These are phyloP conservation scores for Austrofundulus limnaeus DNA, from an alignment of 2,113 vertebrate species.

Conservation along the genomic window DNA sequence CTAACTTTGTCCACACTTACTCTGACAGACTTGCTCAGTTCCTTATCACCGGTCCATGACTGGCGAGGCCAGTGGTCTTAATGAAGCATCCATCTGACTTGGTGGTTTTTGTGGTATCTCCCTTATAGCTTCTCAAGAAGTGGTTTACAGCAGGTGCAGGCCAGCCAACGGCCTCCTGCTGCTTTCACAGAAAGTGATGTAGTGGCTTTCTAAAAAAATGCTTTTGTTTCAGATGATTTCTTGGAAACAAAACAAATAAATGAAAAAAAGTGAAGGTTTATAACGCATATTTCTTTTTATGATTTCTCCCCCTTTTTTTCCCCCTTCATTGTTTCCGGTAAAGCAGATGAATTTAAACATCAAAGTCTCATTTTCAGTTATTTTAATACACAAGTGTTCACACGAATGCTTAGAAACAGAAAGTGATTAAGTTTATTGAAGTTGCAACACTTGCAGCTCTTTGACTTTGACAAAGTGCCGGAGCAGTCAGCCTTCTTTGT, in stretches of 20 bases:
- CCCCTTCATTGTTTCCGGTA: slow-evolving; percentile 4
- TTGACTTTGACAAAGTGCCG: slow-evolving; percentile 73
- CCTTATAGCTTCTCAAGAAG: slow-evolving; percentile 21
- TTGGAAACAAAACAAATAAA: not conserved
- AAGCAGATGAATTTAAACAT: slow-evolving; percentile 20
- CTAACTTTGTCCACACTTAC: not conserved
- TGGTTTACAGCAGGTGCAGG: slow-evolving; percentile 19
- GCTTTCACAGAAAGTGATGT: not conserved
- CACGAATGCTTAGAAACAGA: slow-evolving; percentile 3
- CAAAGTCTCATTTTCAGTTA: slow-evolving; percentile 23
- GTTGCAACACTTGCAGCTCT: slow-evolving; percentile 57
- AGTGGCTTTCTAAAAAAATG: slow-evolving; percentile 2
- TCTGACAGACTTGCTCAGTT: slow-evolving; percentile 3
- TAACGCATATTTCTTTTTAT: not conserved
- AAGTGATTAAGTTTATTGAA: slow-evolving; percentile 45
- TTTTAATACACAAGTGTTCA: slow-evolving; percentile 41
- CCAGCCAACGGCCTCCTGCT: slow-evolving; percentile 16
- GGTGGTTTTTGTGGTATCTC: slow-evolving; percentile 44
- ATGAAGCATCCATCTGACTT: slow-evolving; percentile 21
- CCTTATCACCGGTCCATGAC: not conserved
- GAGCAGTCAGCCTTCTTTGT: slow-evolving; percentile 61
- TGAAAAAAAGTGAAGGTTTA: not conserved
- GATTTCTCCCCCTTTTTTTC: slow-evolving; percentile 3
- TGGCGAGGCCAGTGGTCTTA: slow-evolving; percentile 19
- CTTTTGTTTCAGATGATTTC: not conserved